Base-by-base conservation (phyloP, 2,797 vertebrate species). In the Ataeniobius toweri region DNA sequence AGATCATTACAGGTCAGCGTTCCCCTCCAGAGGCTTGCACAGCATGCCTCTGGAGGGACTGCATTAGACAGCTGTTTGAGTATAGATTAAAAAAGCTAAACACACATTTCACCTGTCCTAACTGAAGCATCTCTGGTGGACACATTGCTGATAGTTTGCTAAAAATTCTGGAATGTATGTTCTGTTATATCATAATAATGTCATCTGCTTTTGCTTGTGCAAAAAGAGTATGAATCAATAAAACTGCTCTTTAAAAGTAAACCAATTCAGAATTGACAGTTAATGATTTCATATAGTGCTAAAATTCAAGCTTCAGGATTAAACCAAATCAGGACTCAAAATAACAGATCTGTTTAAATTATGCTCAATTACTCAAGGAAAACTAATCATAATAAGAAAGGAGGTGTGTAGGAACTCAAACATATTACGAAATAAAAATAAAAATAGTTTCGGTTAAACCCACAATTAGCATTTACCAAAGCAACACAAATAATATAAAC, bases 1-100 rank as follows among this genome's bases (percentile, higher is more conserved):
- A 79, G 80, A 41, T 81, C 82, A 89, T 82, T 82, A 59, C 53
- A 51, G 79, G 59, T 83, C 77, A 85, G 76, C 79, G 88, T 59
- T 80, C 77, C 53, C 65, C 71, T 83, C 48, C 24, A 59, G 68
- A 83, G 41, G 59, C 73, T 80, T 58, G 13, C 78, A 80, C 79
- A 85, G 74, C 80, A 75, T 78, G 74, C 79, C 74, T 31, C 31
- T 31, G 31, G 31, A 31, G 31, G 31, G 31, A 84, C 73, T 85
- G 75, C 53, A 69, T 41, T 74, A 71, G 10, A 16, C 61, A 28
- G 50, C 26, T 84, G 68, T 76, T 80, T 69, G 56, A 24, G 39
- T 75, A 76, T 22, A 39, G 3, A 44, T 8, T 41, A 69, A 18
- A n/a, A n/a, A 77, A 85, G 86, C 81, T 80, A 76, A 80, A 77